Evolutionary conservation across 2,888 invertebrate species (phyloP), one percentile per base, ranked within the genome.

Genomic region (Julus scanicus): DNA sequence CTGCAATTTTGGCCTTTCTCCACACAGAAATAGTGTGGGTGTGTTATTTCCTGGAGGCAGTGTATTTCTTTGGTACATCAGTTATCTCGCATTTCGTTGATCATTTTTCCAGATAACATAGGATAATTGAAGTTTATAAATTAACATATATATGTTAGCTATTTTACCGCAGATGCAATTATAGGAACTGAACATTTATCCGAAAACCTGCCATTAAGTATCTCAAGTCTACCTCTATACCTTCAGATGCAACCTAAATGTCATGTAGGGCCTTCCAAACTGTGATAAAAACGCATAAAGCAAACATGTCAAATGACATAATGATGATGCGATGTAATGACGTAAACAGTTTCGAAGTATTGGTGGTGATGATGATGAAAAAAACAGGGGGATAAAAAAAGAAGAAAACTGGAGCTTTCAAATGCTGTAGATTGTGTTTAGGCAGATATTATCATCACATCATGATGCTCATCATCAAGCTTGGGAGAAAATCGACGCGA

Each of bases 381-480:
- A n/a, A n/a, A n/a, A n/a, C n/a, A n/a, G n/a, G n/a, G n/a, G n/a
- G n/a, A n/a, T n/a, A n/a, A n/a, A n/a, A n/a, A n/a, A 84, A 84
- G 29, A 84, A 84, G 37, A 44, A 84, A 84, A 84, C 13, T n/a
- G 5, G 1, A 84, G 84, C 39, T 29, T 39, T 40, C 84, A 44
- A 84, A 39, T 29, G 39, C 84, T 84, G 15, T 29, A 84, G 84
- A 84, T 84, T 44, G 84, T 84, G 39, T 84, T 84, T 44, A 84
- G 39, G 39, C 39, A 84, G 84, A 40, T 44, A 40, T 84, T 84
- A 84, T 84, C 39, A 84, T 44, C 39, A 84, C 44, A 39, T 84
- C 84, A 84, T 84, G 57, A 57, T 57, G 57, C 57, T 57, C 57
- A 57, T 57, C 57, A 57, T 57, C 57, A 57, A 57, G 57, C 57